These are phyloP conservation scores for Drosophila athabasca DNA, from an alignment of 1,140 invertebrate genomes.

Conservation along the genomic window DNA sequence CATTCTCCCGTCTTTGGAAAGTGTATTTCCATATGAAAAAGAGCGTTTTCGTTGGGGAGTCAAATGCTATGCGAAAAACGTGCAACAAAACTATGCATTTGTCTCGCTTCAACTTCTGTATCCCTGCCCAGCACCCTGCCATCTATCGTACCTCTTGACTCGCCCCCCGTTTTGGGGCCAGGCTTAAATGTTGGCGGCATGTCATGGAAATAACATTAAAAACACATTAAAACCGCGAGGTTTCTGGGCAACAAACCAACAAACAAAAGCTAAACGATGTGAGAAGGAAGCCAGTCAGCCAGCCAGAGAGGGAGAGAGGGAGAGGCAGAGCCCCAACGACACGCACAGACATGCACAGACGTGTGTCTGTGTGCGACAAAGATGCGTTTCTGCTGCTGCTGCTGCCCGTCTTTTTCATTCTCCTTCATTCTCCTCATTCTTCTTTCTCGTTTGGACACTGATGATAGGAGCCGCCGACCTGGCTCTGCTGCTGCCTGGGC, in stretches of 20 bases:
- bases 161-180: slow-evolving; percentile 33
- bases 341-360: slow-evolving; percentile 1
- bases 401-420: background rate
- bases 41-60: slow-evolving; percentile 8
- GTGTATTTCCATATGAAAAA: slow-evolving; percentile 22
- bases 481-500: too few relatives aligned
- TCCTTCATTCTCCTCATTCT: background rate
- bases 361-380: slow-evolving; percentile 27
- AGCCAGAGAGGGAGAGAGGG: slow-evolving; percentile 11
- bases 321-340: background rate
- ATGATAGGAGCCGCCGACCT: too few relatives aligned
- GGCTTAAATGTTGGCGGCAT: slow-evolving; percentile 81
- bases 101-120: slow-evolving; percentile 40
- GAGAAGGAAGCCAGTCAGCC: slow-evolving; percentile 53
- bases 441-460: background rate
- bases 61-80: slow-evolving; percentile 61
- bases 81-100: slow-evolving; percentile 74
- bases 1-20: background rate
- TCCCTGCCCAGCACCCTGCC: background rate
- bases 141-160: background rate
- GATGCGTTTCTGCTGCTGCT: slow-evolving; percentile 35
- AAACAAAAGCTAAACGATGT: slow-evolving; percentile 78
- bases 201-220: slow-evolving; percentile 82
- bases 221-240: slow-evolving; percentile 80
- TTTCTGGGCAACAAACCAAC: slow-evolving; percentile 67